Evolutionary conservation across 2,113 vertebrate genomes (phyloP).

Genomic region (Falcunculus frontatus): DNA sequence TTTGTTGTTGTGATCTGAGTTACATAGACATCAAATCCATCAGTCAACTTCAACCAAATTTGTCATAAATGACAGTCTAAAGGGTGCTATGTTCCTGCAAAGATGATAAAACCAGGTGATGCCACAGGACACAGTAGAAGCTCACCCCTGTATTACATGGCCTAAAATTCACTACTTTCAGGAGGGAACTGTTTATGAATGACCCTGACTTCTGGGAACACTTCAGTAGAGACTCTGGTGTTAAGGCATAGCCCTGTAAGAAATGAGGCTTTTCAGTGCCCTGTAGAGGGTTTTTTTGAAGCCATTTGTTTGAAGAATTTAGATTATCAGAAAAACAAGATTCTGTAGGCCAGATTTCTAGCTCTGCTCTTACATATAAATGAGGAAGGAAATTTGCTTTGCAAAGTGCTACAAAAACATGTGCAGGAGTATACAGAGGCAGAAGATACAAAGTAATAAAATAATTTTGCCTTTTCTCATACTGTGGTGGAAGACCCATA

Average conservation of each 20-base stretch:
- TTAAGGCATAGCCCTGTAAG: not conserved
- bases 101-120: not conserved
- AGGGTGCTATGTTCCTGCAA: not conserved
- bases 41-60: not conserved
- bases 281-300: not conserved
- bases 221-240: not conserved
- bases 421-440: not conserved
- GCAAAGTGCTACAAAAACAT: not conserved
- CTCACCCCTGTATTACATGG: not conserved
- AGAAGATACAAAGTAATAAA: not conserved
- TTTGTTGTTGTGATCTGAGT: too few species aligned
- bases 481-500: not conserved
- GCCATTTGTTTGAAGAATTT: not conserved
- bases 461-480: not conserved
- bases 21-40: too few species aligned
- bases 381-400: not conserved
- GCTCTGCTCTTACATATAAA: not conserved
- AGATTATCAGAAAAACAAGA: not conserved
- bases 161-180: not conserved
- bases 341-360: not conserved
- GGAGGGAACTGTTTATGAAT: not conserved
- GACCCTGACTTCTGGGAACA: not conserved
- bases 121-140: not conserved
- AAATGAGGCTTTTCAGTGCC: not conserved
- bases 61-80: not conserved